Percentiles rank a stretch among this genome's conserved stretches.
Conservation (phyloP, 2,797 vertebrate species). For the Antennarius maculatus region DNA sequence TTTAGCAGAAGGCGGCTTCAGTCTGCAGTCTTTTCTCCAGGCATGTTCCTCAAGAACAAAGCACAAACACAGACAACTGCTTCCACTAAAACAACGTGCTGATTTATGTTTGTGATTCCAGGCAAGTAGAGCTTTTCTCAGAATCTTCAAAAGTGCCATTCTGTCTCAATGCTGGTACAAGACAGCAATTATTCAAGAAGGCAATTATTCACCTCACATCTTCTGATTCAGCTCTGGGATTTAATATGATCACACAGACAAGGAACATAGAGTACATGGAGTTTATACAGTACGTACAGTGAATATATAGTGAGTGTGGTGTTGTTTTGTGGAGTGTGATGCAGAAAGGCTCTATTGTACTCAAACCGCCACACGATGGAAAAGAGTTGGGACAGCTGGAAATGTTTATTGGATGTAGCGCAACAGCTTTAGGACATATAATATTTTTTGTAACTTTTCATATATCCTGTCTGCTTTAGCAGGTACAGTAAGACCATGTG, state of each 20-base stretch:
- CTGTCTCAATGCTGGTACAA: slow-evolving; percentile 8
- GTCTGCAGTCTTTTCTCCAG: slow-evolving; percentile 2
- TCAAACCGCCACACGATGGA: background rate
- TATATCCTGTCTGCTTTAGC: background rate
- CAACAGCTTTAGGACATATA: background rate
- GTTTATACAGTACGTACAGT: background rate
- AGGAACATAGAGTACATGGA: background rate
- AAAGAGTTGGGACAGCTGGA: background rate
- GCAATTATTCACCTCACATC: slow-evolving; percentile 5
- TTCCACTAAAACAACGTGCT: slow-evolving; percentile 29
- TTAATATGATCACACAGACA: background rate
- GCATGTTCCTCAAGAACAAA: slow-evolving; percentile 26
- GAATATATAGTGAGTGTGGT: slow-evolving; percentile 1
- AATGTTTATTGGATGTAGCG: slow-evolving; percentile 1
- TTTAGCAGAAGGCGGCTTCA: background rate
- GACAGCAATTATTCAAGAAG: background rate
- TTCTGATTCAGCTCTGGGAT: slow-evolving; percentile 28
- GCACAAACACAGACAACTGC: slow-evolving; percentile 19
- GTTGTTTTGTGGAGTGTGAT: slow-evolving; percentile 1
- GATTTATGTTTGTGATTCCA: slow-evolving; percentile 44
- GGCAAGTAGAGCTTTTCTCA: slow-evolving; percentile 33
- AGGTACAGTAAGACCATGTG: background rate
- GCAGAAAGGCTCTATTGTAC: background rate
- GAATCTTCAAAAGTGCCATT: slow-evolving; percentile 33
- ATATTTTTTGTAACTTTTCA: background rate